Evolutionary conservation across 2,113 vertebrate species (phyloP).

Genomic region (Scytalopus superciliaris): DNA sequence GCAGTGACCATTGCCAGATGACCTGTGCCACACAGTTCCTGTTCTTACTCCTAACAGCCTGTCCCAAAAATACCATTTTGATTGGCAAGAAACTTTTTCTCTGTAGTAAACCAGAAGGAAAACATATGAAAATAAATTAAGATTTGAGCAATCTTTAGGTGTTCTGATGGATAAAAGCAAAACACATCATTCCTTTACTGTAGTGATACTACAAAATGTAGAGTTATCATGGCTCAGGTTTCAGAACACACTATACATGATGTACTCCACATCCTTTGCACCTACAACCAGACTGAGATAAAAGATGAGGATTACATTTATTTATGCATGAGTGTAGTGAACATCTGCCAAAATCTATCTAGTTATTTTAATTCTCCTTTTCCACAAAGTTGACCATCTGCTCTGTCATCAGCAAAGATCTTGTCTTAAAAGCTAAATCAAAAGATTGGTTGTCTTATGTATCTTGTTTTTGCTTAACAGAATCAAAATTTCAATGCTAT

Average conservation of each 20-base stretch:
- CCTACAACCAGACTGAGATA: neutral
- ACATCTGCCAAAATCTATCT: constrained; percentile 56
- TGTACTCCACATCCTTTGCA: neutral
- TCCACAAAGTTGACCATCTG: constrained; percentile 54
- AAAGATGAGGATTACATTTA: neutral
- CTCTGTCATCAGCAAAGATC: constrained; percentile 42
- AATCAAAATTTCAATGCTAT: constrained; percentile 16
- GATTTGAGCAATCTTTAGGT: neutral
- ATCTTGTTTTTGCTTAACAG: neutral
- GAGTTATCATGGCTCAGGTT: neutral
- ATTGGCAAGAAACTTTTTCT: neutral
- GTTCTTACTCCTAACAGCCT: neutral
- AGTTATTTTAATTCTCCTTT: constrained; percentile 43
- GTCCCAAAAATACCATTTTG: neutral
- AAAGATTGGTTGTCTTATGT: constrained; percentile 24
- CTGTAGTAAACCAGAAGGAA: neutral
- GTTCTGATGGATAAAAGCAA: neutral
- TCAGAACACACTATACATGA: neutral
- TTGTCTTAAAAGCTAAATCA: constrained; percentile 40
- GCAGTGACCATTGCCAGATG: neutral
- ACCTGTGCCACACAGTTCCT: neutral
- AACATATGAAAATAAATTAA: neutral
- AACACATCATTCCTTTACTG: neutral
- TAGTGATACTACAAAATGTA: neutral
- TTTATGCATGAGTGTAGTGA: constrained; percentile 12